These are phyloP conservation scores for Dreissena rostriformis DNA, from an alignment of 1,140 invertebrate genomes.

Conservation along the genomic window DNA sequence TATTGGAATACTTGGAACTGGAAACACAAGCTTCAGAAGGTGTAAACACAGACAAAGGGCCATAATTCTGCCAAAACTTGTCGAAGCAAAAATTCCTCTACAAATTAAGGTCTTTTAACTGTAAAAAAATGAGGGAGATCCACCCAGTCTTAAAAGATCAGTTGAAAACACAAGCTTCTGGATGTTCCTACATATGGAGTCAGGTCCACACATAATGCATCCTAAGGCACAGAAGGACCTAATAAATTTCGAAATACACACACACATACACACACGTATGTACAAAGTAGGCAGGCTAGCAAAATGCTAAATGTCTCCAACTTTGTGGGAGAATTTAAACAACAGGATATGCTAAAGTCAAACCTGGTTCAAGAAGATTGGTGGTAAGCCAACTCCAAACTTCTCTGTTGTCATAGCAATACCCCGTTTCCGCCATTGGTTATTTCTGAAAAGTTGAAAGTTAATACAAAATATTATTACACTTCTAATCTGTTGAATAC, in stretches of 20 bases:
- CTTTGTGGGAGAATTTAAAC: background rate
- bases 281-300: no score
- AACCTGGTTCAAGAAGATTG: slow-evolving; percentile 38
- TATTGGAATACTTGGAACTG: no score
- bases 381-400: slow-evolving; percentile 43
- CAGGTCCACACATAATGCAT: background rate
- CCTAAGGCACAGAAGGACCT: no score
- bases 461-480: no score
- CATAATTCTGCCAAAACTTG: background rate
- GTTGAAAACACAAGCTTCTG: background rate
- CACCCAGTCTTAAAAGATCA: background rate
- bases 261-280: no score
- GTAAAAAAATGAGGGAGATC: no score
- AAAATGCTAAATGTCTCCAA: background rate
- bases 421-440: slow-evolving; percentile 41
- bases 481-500: no score
- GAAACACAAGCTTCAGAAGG: no score
- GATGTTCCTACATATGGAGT: background rate
- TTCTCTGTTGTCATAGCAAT: slow-evolving; percentile 50
- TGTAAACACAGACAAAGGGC: background rate
- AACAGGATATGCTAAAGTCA: background rate
- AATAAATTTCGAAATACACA: no score
- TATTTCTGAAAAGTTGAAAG: slow-evolving; percentile 9
- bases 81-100: background rate
- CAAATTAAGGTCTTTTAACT: background rate